These are phyloP conservation scores for Pristionchus japonicus DNA, from an alignment of 2,888 invertebrate species.

Conservation along the genomic window DNA sequence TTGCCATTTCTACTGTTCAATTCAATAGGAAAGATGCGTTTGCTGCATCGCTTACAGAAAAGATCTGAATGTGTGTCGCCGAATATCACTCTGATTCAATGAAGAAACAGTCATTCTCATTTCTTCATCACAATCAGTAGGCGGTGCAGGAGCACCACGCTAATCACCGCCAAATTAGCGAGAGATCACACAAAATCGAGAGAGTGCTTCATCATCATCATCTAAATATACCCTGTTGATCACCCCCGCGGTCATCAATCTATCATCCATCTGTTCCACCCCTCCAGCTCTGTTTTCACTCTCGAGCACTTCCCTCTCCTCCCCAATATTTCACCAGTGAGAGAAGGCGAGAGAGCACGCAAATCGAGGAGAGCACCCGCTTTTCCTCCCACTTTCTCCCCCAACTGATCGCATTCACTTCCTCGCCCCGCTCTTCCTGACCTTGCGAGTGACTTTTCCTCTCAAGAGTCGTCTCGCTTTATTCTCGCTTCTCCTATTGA, in stretches of 20 bases:
- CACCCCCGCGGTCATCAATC: neutral
- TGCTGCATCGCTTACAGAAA: too few species aligned
- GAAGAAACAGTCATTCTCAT: too few species aligned
- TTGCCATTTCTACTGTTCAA: too few species aligned
- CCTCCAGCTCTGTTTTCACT: constrained; percentile 27
- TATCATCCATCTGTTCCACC: neutral
- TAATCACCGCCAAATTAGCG: too few species aligned
- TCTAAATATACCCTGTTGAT: neutral
- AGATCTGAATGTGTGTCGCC: too few species aligned
- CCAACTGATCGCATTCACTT: constrained; percentile 1
- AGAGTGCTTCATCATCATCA: neutral
- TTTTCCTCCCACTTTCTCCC: neutral
- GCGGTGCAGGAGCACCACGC: too few species aligned
- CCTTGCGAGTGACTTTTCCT: constrained; percentile 15
- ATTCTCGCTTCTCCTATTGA: neutral
- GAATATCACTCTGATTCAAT: too few species aligned
- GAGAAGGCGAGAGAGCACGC: neutral
- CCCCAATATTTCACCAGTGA: neutral
- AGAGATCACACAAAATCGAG: neutral
- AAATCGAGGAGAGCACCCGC: neutral
- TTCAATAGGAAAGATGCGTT: too few species aligned
- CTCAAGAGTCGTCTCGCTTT: constrained; percentile 4
- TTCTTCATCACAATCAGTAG: too few species aligned
- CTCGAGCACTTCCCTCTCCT: neutral
- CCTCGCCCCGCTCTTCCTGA: constrained; percentile 2